Evolutionary conservation across 1,140 invertebrate genomes (phyloP).

Genomic region (Eurosta solidaginis): DNA sequence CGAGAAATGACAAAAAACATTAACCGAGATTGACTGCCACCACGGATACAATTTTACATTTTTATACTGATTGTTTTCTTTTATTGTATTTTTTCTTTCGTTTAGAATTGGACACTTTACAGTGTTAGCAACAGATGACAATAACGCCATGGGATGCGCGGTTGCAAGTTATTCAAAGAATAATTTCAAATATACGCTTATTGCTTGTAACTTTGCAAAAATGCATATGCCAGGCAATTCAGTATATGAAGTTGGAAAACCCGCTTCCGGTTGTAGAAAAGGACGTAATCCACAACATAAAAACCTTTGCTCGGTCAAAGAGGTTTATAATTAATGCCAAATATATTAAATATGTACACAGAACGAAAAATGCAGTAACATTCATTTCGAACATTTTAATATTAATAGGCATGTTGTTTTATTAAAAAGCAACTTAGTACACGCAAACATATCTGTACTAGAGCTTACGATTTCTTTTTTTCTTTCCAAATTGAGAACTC

Average conservation of each 20-base stretch:
- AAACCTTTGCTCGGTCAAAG: conserved; percentile 42
- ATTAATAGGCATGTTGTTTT: too few species aligned
- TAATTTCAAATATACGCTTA: background rate
- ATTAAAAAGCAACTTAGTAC: too few species aligned
- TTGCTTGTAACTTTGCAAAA: conserved; percentile 48
- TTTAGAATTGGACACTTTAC: conserved; percentile 47
- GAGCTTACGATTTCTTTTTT: too few species aligned
- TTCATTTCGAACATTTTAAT: too few species aligned
- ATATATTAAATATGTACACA: too few species aligned
- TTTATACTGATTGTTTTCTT: background rate
- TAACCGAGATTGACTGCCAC: background rate
- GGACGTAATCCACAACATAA: conserved; percentile 44
- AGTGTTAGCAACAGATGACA: conserved; percentile 46
- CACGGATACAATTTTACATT: background rate
- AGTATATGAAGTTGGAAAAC: conserved; percentile 33
- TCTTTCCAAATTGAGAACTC: too few species aligned
- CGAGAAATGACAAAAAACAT: background rate
- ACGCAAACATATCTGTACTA: too few species aligned
- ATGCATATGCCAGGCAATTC: conserved; percentile 47
- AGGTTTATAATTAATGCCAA: conserved; percentile 38
- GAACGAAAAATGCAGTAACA: too few species aligned
- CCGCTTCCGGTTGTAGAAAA: conserved; percentile 41
- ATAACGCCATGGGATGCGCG: conserved; percentile 46
- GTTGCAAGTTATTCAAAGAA: conserved; percentile 11
- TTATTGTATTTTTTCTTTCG: conserved; percentile 8